Conservation (phyloP, 2,888 invertebrate species). For the Blastobasis lacticolella region DNA sequence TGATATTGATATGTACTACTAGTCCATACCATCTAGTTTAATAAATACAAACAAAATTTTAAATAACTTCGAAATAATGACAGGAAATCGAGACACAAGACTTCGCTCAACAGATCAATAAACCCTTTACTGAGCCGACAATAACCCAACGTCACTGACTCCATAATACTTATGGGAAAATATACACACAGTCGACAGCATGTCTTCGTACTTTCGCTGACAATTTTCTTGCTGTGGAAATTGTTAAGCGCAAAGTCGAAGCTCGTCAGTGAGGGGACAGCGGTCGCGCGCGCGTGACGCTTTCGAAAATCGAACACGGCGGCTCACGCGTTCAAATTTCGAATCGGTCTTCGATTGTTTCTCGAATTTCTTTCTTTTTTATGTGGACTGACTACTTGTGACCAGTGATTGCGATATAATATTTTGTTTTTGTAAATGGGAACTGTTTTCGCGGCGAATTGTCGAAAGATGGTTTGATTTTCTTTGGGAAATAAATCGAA, state of each 20-base stretch:
- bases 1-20: no score
- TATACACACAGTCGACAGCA: slow-evolving; percentile 14
- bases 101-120: slow-evolving; percentile 7
- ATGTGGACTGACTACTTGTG: not conserved
- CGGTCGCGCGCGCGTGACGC: slow-evolving; percentile 35
- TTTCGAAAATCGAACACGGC: not conserved
- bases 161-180: slow-evolving; percentile 27
- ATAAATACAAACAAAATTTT: no score
- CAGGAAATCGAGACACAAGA: no score
- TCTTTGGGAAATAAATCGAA: not conserved
- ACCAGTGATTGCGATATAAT: not conserved
- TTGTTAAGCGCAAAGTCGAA: slow-evolving; percentile 33
- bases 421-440: not conserved
- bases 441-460: not conserved
- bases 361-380: not conserved
- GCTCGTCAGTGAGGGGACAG: slow-evolving; percentile 43
- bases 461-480: slow-evolving; percentile 10
- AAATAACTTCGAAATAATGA: no score
- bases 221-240: slow-evolving; percentile 43
- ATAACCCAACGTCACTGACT: slow-evolving; percentile 26
- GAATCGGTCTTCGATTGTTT: slow-evolving; percentile 11
- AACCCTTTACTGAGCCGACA: slow-evolving; percentile 15
- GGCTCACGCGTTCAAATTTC: slow-evolving; percentile 17
- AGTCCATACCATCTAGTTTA: no score
- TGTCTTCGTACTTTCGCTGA: slow-evolving; percentile 49